These are phyloP conservation scores for Sphyrna mokarran DNA, from an alignment of 2,113 vertebrate genomes.

Conservation along the genomic window DNA sequence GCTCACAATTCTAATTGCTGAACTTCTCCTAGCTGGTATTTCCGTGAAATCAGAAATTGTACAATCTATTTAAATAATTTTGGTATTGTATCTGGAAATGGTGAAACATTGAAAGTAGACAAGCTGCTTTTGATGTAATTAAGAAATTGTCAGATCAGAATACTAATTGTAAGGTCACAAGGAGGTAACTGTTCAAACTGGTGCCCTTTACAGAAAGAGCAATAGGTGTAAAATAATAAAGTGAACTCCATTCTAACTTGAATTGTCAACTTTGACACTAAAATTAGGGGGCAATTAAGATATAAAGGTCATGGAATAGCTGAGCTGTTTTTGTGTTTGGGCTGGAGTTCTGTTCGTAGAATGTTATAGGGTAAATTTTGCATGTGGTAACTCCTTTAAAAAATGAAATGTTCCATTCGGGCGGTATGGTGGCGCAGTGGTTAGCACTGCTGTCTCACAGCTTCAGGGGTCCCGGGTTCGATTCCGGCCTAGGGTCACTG, in stretches of 20 bases:
- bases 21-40: background rate
- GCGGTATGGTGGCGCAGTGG: too few relatives aligned
- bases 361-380: background rate
- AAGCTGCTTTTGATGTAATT: background rate
- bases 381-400: background rate
- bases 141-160: background rate
- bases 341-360: background rate
- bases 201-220: background rate
- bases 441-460: too few relatives aligned
- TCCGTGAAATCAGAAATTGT: background rate
- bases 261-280: background rate
- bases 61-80: background rate
- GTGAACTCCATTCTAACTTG: background rate
- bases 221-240: background rate
- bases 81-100: background rate
- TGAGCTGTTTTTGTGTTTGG: background rate
- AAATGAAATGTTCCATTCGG: background rate
- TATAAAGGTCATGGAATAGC: background rate
- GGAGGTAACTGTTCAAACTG: background rate
- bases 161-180: background rate
- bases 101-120: background rate
- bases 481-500: too few relatives aligned
- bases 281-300: background rate
- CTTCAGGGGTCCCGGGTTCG: too few relatives aligned
- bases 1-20: background rate